Base-by-base conservation (phyloP, 2,888 invertebrate species). In the Athalia rosae region DNA sequence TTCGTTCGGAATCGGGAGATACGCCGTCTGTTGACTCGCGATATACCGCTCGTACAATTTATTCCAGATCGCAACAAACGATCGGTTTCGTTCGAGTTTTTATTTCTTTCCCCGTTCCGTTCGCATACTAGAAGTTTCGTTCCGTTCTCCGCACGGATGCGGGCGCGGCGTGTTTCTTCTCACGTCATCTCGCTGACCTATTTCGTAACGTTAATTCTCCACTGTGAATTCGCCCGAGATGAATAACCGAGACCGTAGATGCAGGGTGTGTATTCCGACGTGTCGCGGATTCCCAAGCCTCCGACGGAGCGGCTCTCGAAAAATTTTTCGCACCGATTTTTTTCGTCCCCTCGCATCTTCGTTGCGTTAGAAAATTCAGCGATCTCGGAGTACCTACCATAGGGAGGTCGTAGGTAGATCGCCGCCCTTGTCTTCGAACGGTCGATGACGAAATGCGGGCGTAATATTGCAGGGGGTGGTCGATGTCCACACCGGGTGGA, bases 181-280 rank as follows among this genome's bases (percentile, higher is more conserved):
- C 84, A 83, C 84, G 84, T 84, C 81, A 82, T 80, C 80, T 69
- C 41, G 78, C 45, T 81, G 84, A 84, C 84, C 84, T 84, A 84
- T 84, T 83, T 79, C 78, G 67, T 58, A 76, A 76, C 13, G 43
- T 41, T 50, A 48, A 74, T 74, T 74, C 74, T 62, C 41, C 7
- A 50, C 62, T 11, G 61, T 11, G 61, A 74, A 74, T 74, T 62
- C 48, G 62, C 74, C 15, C 28, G 50, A 74, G 11, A 74, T 74
- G 9, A 43, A 64, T 45, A 74, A 74, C 59, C 13, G 15, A n/a
- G n/a, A 58, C 58, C 45, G 56, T 28, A n/a, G 50, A 71, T 11
- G 7, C 45, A 43, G 58, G 71, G 71, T 58, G 56, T 71, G 71
- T 66, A 48, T 41, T 43, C 48, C 11, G 58, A 28, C 28, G 28